Conservation (phyloP, 2,888 invertebrate genomes). For the Tribolium freemani region DNA sequence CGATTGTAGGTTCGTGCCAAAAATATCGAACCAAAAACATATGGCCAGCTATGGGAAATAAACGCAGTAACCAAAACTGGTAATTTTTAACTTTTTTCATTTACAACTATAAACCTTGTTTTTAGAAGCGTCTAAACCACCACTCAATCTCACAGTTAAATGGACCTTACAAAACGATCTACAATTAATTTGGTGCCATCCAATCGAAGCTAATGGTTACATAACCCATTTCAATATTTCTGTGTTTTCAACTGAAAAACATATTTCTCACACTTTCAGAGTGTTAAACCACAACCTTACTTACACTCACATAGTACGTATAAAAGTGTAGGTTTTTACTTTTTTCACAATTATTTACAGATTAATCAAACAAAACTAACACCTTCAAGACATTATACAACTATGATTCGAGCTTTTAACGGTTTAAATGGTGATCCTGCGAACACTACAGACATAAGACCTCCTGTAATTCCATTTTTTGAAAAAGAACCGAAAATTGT, state of each 20-base stretch:
- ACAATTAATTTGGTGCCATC: slow-evolving; percentile 59
- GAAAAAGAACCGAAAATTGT: background rate
- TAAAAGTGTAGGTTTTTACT: background rate
- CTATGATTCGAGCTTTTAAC: background rate
- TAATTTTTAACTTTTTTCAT: background rate
- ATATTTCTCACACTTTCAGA: background rate
- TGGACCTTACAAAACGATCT: slow-evolving; percentile 56
- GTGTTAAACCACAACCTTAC: background rate
- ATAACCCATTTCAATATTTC: slow-evolving; percentile 9
- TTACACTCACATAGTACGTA: background rate
- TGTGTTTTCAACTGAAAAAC: background rate
- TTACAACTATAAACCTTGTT: too few species aligned
- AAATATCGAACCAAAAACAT: background rate
- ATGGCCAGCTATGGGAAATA: background rate
- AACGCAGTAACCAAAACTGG: background rate
- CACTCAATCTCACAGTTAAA: slow-evolving; percentile 45
- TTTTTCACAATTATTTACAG: background rate
- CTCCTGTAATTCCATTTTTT: slow-evolving; percentile 10
- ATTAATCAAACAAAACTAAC: background rate
- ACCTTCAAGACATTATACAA: slow-evolving; percentile 2
- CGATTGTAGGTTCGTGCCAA: slow-evolving; percentile 6
- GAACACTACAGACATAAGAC: background rate
- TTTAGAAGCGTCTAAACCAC: slow-evolving; percentile 49
- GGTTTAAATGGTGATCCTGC: background rate
- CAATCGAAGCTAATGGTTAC: slow-evolving; percentile 51